Evolutionary conservation across 2,888 invertebrate genomes (phyloP).

Genomic region (Hesperia comma): DNA sequence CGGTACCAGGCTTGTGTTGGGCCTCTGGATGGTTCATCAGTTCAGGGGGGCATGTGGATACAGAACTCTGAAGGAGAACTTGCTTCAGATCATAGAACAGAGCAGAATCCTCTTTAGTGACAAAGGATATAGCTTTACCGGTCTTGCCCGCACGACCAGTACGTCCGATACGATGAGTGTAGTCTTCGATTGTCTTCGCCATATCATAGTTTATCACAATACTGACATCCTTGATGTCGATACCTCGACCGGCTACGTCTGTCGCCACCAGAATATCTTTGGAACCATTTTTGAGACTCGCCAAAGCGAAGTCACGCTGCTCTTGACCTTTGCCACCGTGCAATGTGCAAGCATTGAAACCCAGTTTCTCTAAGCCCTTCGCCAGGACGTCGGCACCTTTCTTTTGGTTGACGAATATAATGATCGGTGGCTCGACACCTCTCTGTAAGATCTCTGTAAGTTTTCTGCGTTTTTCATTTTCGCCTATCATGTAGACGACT

Average conservation of each 20-base stretch:
- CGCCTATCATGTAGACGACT: conserved; percentile 97
- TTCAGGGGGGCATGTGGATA: conserved; percentile 97
- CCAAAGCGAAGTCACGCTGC: conserved; percentile 98
- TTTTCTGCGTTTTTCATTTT: conserved; percentile 98
- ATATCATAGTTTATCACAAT: conserved; percentile 99
- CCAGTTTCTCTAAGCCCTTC: conserved; percentile 97
- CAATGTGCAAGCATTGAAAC: conserved; percentile 97
- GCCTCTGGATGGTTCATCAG: conserved; percentile 99
- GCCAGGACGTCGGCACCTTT: conserved; percentile 99
- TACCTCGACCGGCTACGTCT: conserved; percentile 99
- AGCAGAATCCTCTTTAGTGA: conserved; percentile 97
- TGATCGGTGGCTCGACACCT: conserved; percentile 98
- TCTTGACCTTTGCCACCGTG: conserved; percentile 99
- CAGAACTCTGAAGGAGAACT: conserved; percentile 93
- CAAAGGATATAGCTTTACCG: conserved; percentile 97
- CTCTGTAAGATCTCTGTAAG: conserved; percentile 95
- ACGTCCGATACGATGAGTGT: conserved; percentile 99
- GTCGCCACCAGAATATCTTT: conserved; percentile 99
- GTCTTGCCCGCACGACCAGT: conserved; percentile 99
- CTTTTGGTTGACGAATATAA: conserved; percentile 99
- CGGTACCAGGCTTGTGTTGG: conserved; percentile 97
- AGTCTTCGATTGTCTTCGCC: conserved; percentile 99
- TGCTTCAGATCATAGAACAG: conserved; percentile 99
- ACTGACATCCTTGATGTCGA: conserved; percentile 99
- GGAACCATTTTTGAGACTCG: conserved; percentile 96